Base-by-base conservation (phyloP, 2,113 vertebrate genomes). In the Notothenia rossii region DNA sequence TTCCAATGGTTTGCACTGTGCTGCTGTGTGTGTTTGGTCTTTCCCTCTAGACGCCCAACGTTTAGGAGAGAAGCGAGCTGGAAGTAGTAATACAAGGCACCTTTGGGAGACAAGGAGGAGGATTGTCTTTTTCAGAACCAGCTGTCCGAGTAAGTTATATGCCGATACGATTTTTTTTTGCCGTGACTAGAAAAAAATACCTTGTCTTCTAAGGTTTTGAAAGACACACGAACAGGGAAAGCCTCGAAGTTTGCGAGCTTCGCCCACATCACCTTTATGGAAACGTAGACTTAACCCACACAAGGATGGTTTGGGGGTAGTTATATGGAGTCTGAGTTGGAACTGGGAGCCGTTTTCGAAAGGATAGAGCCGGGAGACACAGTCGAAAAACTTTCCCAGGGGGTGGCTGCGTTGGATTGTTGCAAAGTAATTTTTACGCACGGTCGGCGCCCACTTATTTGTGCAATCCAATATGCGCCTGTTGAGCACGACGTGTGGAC, bases 301-400 rank as follows among this genome's bases (percentile, higher is more conserved):
- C 14, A 1, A 81, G 58, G 65, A 88, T 84, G 90, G 63, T 87
- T 48, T 86, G 85, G 84, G 73, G 87, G 45, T 85, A 84, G 81
- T 75, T 86, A 0, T 45, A 80, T 79, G 85, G 86, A 86, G 63
- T 76, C 45, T 63, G 65, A 65, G 75, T 66, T 81, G 54, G 66
- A 77, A 15, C 25, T 59, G 49, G 82, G 77, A 50, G 53, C 50
- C 43, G 51, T 70, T 88, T 85, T 54, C 11, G 43, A 55, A 61
- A 67, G 84, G 73, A 81, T 69, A 51, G 53, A 75, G 79, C 66
- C 63, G 87, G 56, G 69, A 77, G 33, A 68, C 33, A 17, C 43
- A 66, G 51, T 49, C 46, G 58, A 46, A 75, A 91, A 94, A 88
- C 64, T 90, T 93, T 79, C 56, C 60, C 61, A 69, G 68, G 60